These are phyloP conservation scores for Pentamera pediparva DNA, from an alignment of 53 echinoderm and acorn worm genomes.

Conservation along the genomic window DNA sequence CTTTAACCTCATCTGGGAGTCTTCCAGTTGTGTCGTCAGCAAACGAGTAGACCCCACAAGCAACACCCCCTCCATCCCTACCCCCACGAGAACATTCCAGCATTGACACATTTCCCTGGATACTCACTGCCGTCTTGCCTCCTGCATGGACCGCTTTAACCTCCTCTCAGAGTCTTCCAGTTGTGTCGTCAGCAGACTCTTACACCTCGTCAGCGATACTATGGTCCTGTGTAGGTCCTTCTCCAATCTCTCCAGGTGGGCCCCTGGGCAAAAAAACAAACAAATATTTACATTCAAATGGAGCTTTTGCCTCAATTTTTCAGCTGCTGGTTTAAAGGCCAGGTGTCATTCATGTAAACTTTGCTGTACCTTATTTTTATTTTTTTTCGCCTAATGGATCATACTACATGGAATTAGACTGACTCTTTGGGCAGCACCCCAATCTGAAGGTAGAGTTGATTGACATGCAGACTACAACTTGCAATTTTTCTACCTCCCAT, in stretches of 20 bases:
- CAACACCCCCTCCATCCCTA: conserved; percentile 42
- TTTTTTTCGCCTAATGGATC: no score
- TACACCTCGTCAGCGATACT: conserved; percentile 75
- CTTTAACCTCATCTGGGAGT: conserved; percentile 78
- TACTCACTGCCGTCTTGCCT: conserved; percentile 51
- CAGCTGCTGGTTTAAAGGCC: no score
- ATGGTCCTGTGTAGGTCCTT: conserved; percentile 91
- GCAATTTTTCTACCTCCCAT: no score
- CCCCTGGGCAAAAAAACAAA: conserved; percentile 37
- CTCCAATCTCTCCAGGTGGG: conserved; percentile 61
- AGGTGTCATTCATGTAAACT: no score
- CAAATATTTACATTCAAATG: no score
- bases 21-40: conserved; percentile 65
- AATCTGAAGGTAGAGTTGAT: no score
- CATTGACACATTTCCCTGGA: not conserved
- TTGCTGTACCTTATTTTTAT: no score
- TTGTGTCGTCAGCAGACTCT: conserved; percentile 61
- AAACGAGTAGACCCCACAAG: conserved; percentile 64
- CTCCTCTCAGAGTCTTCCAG: conserved; percentile 80
- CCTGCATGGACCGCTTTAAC: conserved; percentile 68
- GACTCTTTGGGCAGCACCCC: no score
- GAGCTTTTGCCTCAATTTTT: no score
- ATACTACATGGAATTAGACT: no score
- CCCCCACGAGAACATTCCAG: not conserved
- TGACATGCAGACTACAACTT: no score